A percentile compares a stretch with the other conserved stretches of the same genome.
Conservation (phyloP, 2,113 vertebrate genomes). For the Chamaetylas fuelleborni region DNA sequence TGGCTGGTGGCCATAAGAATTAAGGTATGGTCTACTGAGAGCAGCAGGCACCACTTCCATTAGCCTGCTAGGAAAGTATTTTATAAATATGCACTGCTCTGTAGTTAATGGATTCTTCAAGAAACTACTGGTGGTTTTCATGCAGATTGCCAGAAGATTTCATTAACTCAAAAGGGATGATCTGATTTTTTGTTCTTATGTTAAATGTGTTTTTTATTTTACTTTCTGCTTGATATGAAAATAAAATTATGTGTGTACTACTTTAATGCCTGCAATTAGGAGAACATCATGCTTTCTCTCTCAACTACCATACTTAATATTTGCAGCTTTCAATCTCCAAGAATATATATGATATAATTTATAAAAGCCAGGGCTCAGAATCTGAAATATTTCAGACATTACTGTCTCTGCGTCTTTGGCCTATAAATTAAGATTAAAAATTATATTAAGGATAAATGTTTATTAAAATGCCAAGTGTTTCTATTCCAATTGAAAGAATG, state of each 20-base stretch:
- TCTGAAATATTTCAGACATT: not conserved
- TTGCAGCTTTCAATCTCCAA: not conserved
- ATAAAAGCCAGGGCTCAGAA: not conserved
- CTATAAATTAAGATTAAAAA: not conserved
- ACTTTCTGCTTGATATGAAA: not conserved
- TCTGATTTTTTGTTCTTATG: not conserved
- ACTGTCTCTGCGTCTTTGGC: not conserved
- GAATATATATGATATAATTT: not conserved
- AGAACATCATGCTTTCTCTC: not conserved
- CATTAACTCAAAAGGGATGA: not conserved
- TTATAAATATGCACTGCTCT: not conserved
- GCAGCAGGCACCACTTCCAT: not conserved
- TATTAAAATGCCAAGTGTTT: not conserved
- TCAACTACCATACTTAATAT: not conserved
- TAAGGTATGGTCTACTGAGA: not conserved
- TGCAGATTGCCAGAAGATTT: not conserved
- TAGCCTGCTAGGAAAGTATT: not conserved
- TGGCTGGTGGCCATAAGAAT: not conserved
- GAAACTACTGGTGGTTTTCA: not conserved
- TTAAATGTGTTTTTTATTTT: not conserved
- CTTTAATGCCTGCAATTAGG: not conserved
- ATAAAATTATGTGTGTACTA: not conserved
- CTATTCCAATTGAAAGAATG: not conserved
- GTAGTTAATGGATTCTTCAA: not conserved
- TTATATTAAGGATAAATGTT: not conserved